Percentiles rank a stretch among this genome's conserved stretches.
Conservation (phyloP, 2,888 invertebrate genomes). For the Artemia sinica region DNA sequence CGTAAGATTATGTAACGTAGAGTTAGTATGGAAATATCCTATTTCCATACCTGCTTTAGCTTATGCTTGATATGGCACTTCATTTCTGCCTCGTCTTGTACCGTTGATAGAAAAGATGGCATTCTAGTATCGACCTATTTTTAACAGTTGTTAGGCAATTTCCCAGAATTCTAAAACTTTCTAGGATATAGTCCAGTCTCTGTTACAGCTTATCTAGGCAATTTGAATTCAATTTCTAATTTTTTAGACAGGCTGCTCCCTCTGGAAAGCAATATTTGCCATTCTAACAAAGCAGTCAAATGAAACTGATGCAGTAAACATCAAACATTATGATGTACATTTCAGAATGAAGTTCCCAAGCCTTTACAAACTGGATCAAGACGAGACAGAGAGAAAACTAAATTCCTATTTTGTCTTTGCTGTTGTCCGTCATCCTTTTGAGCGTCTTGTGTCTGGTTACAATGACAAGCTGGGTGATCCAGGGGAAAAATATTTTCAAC, state of each 20-base stretch:
- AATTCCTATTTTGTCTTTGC: not conserved
- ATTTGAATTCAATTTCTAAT: not conserved
- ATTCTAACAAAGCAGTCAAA: not conserved
- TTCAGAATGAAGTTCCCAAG: not conserved
- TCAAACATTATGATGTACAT: not conserved
- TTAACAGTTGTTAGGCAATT: too few relatives aligned
- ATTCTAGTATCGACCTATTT: too few relatives aligned
- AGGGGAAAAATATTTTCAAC: not conserved
- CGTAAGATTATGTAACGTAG: too few relatives aligned
- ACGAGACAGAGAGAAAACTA: not conserved
- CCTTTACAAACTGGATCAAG: not conserved
- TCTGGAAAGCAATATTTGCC: not conserved
- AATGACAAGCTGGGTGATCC: not conserved
- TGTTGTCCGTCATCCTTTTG: not conserved
- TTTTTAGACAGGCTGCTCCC: not conserved
- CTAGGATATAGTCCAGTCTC: too few relatives aligned
- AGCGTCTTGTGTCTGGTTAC: conserved; percentile 12
- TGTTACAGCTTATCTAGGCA: too few relatives aligned
- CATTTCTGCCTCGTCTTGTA: too few relatives aligned
- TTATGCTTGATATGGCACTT: too few relatives aligned
- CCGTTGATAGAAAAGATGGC: too few relatives aligned
- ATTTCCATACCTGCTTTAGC: too few relatives aligned
- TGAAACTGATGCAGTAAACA: not conserved
- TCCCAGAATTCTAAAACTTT: too few relatives aligned
- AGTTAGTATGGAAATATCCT: too few relatives aligned